Base-by-base conservation (phyloP, 1,140 invertebrate species). In the Agraylea sexmaculata region DNA sequence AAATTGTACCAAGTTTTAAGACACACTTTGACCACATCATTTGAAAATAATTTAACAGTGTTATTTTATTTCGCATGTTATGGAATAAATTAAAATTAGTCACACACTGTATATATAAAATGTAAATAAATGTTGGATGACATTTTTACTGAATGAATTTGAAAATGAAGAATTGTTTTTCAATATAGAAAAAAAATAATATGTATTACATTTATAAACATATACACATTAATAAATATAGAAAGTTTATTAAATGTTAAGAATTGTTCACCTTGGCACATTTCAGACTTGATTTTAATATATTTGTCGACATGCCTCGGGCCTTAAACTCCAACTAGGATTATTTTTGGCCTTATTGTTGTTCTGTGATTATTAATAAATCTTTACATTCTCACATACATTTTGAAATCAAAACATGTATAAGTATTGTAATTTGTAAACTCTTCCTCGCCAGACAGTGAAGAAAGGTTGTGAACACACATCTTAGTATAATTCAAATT, bases 351-450 rank as follows among this genome's bases (percentile, higher is more conserved):
- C 46, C 46, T 48, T 48, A 44, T 37, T 36, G 37, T 35, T 41
- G 37, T 37, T 36, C 46, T 48, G 46, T 48, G 46, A 48, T 48
- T 42, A 41, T 31, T 25, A 48, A n/a, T n/a, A n/a, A n/a, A n/a
- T n/a, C n/a, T n/a, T n/a, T n/a, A n/a, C n/a, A n/a, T n/a, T n/a
- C n/a, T n/a, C n/a, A n/a, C n/a, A n/a, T n/a, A n/a, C n/a, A n/a
- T n/a, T n/a, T 37, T 40, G 19, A 12, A 40, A 29, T 34, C 13
- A 35, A 25, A 17, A 30, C 17, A 21, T 41, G 30, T 35, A 11
- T 35, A 35, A 35, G 19, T 35, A 35, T 13, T 34, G 15, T 11
- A 34, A 11, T 19, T n/a, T 34, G 4, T 17, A 4, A n/a, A 34
- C 18, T 6, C 13, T 17, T 16, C 4, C 17, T 10, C n/a, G 32